phyloP scores from a whole-genome alignment of 2,888 invertebrate genomes.

The Pelosia muscerda region DNA sequence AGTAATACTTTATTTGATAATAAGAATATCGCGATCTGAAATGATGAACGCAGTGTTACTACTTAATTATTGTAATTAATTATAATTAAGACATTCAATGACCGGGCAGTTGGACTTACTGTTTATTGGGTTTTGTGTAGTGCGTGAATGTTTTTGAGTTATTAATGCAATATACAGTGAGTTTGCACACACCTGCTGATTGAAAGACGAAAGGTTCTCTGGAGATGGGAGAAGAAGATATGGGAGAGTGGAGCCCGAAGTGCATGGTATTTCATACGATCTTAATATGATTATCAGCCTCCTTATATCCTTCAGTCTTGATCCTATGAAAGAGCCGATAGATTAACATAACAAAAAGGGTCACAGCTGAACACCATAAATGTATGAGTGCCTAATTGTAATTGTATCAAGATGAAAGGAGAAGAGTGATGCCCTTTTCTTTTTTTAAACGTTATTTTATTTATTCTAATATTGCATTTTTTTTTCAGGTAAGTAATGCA shows the following conservation, averaged over 20 bases:
- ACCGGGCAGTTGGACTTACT: background rate
- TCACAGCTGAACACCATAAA: too few relatives aligned
- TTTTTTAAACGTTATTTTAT: background rate
- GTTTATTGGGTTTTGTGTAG: background rate
- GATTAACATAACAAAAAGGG: too few relatives aligned
- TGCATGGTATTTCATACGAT: too few relatives aligned
- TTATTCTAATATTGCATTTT: conserved; percentile 15
- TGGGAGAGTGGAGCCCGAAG: too few relatives aligned
- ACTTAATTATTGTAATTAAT: conserved; percentile 3
- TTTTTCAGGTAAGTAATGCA: conserved; percentile 59
- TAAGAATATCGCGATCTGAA: background rate
- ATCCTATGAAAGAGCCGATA: too few relatives aligned
- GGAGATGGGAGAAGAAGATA: too few relatives aligned
- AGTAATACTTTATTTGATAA: conserved; percentile 4
- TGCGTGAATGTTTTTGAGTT: background rate
- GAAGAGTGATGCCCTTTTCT: background rate
- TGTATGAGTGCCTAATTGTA: too few relatives aligned
- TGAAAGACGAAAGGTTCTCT: too few relatives aligned
- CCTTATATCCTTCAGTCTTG: too few relatives aligned
- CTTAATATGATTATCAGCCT: too few relatives aligned
- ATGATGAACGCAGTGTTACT: background rate
- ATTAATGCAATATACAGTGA: background rate
- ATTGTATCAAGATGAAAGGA: background rate
- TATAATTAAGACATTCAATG: conserved; percentile 1
- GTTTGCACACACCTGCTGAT: too few relatives aligned